Base-by-base conservation (phyloP, 2,113 vertebrate genomes). In the Tetrao urogallus region DNA sequence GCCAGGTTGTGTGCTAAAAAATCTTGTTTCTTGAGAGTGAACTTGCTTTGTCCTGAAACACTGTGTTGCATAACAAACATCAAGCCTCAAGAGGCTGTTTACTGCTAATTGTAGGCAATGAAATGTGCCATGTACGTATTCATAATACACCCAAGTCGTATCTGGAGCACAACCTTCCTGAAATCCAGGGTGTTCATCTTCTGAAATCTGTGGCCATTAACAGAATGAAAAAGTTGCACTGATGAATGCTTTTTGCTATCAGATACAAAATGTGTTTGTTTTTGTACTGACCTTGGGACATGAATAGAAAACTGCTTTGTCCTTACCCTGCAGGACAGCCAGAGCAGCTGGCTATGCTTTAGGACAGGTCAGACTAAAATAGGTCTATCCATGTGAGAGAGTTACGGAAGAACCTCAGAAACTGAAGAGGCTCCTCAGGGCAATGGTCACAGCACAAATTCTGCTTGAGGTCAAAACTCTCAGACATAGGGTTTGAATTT, bases 231-330 rank as follows among this genome's bases (percentile, higher is more conserved):
- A 95, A 91, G 47, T 91, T 75, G 61, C 52, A 65, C 52, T 48
- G 69, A 64, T 79, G 91, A 95, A 83, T 67, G 88, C 77, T 91
- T 92, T 93, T 88, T 52, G 52, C 72, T 91, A 57, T 77, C 75
- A 91, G 78, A 87, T 75, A 80, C 43, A 88, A 86, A 93, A 79
- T 34, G 78, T 77, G 67, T 85, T 89, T 95, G 84, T 86, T 94
- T 91, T 91, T 93, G 88, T 72, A 81, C 82, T 94, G 93, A 95
- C 95, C 96, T 96, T 96, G 93, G 70, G 69, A 94, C 76, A 92
- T 24, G 32, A 90, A 91, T 17, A 94, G 94, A 65, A 70, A 88
- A 86, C 57, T 0, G 7, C 76, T 94, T 92, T 92, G 82, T 94
- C 89, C 85, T 90, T 81, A 83, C 69, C 57, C 76, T 72, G 89